Conservation (phyloP, 2,113 vertebrate genomes). For the Castor canadensis region DNA sequence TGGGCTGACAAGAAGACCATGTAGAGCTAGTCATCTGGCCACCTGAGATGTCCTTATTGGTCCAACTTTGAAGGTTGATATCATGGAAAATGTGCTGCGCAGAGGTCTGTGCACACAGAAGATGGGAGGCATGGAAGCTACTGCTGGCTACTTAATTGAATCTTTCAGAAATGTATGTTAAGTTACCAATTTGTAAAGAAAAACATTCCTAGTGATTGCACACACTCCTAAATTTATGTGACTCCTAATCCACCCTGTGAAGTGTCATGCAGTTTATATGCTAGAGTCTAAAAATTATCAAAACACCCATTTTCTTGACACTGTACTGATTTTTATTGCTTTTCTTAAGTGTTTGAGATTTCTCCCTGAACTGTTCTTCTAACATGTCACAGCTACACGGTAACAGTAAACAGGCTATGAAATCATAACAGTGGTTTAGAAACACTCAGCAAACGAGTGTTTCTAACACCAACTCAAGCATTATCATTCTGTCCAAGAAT, state of each 20-base stretch:
- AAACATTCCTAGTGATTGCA: background rate
- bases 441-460: background rate
- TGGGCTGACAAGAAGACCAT: background rate
- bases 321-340: background rate
- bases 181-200: background rate
- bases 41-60: no score
- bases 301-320: background rate
- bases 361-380: background rate
- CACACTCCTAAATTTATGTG: slow-evolving; percentile 19
- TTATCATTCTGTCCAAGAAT: background rate
- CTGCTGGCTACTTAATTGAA: background rate
- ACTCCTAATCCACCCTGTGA: background rate
- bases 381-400: background rate
- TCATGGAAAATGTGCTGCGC: background rate
- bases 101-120: no score
- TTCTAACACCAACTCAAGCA: background rate
- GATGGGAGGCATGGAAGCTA: background rate
- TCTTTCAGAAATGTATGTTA: background rate
- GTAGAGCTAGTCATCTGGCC: background rate
- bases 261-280: background rate
- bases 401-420: slow-evolving; percentile 1
- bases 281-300: slow-evolving; percentile 9
- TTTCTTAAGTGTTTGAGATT: slow-evolving; percentile 14
- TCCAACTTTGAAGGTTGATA: background rate
- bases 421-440: background rate